Evolutionary conservation across 2,797 vertebrate species (phyloP), one percentile per base, ranked within the genome.

Genomic region (Pagetopsis macropterus): DNA sequence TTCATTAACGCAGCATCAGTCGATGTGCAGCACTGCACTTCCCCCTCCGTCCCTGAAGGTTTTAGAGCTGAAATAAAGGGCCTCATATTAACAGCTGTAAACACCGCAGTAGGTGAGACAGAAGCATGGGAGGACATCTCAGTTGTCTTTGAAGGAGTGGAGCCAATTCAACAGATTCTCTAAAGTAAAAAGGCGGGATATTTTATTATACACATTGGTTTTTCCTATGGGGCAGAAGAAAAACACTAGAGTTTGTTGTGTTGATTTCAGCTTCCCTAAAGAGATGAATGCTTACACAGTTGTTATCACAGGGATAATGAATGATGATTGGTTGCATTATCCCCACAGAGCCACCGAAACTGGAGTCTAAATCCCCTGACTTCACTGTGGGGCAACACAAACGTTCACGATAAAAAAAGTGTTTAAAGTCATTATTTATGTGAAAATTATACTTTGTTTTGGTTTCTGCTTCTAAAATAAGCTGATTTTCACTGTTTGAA

Each of bases 1-100:
- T 78, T 84, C 72, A 81, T 86, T 88, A 85, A 50, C 41, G 14
- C 67, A 57, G 66, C 76, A 55, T 41, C 65, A 70, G 72, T 43
- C 21, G 4, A 65, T 31, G 8, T 1, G 13, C 58, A 7, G 31
- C 15, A 21, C 57, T 21, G 21, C 23, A 58, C 49, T 23, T 7
- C 58, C 33, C 21, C 15, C 52, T 31, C 3, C 4, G 1, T 70
- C 64, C 50, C 70, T 1, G 14, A 55, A 49, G 76, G 45, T 12
- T 62, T 41, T 49, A 40, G 4, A 16, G 45, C 65, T n/a, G 23
- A 57, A 52, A 65, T 63, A 23, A 55, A 51, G 59, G n/a, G 37
- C 41, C 51, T 74, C 33, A 60, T 9, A 71, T 76, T 45, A 51
- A 41, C 66, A 50, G 56, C 11, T 46, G 60, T 63, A 62, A 80